Percentiles rank a stretch among this genome's conserved stretches.
phyloP scores from a whole-genome alignment of 2,797 vertebrate genomes.

The Mionectes olivaceus region DNA sequence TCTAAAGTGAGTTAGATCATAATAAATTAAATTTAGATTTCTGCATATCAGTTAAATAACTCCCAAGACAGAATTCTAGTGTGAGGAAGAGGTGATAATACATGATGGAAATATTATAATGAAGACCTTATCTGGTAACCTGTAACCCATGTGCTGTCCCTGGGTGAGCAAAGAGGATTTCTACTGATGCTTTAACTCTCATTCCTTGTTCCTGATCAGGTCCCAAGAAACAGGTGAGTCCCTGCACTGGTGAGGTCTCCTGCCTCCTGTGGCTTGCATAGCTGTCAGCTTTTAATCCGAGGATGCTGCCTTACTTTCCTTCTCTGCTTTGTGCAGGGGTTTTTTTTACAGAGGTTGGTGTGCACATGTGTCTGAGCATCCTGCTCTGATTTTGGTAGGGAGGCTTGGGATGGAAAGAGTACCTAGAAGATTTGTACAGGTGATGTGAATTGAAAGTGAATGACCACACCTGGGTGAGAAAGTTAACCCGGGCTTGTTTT shows the following conservation, averaged over 20 bases:
- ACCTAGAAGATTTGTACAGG: background rate
- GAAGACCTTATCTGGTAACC: slow-evolving; percentile 78
- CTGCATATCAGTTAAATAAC: slow-evolving; percentile 81
- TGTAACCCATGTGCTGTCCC: slow-evolving; percentile 67
- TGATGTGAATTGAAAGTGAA: background rate
- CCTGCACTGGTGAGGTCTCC: background rate
- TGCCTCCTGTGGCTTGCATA: background rate
- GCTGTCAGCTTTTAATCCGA: background rate
- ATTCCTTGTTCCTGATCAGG: background rate
- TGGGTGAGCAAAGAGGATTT: slow-evolving; percentile 24
- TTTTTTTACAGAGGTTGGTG: background rate
- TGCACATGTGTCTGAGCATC: fast-evolving
- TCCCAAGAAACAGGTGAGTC: background rate
- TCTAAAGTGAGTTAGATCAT: slow-evolving; percentile 82
- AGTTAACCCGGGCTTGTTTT: background rate
- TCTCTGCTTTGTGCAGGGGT: background rate
- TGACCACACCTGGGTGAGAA: background rate
- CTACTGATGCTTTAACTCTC: background rate
- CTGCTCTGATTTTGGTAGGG: fast-evolving
- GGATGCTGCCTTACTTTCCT: background rate
- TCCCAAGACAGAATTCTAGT: slow-evolving; percentile 77
- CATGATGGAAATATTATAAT: slow-evolving; percentile 71
- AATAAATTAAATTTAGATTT: slow-evolving; percentile 86
- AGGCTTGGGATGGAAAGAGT: background rate
- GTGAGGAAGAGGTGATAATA: slow-evolving; percentile 76